Base-by-base conservation (phyloP, 2,888 invertebrate genomes). In the Glaucopsyche alexis region DNA sequence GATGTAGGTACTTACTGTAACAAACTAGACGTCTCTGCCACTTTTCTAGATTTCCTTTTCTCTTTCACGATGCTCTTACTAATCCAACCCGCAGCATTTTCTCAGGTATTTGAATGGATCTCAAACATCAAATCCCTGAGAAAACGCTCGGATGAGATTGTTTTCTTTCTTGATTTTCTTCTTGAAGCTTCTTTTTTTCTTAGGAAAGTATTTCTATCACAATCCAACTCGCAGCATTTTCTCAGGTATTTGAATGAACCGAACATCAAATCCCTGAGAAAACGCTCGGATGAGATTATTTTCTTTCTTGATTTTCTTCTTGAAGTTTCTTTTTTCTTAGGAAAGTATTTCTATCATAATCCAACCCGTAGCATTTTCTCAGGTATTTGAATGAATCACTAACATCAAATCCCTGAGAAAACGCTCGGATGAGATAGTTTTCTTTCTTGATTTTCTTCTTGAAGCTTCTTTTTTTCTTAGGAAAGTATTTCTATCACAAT, bases 181-280 rank as follows among this genome's bases (percentile, higher is more conserved):
- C 40, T 40, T 40, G 40, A 40, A 40, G 40, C 40, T n/a, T n/a
- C n/a, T n/a, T n/a, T n/a, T n/a, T n/a, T 40, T 6, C 6, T 40
- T 3, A 40, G 40, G 40, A 40, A 5, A 40, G 40, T 40, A 5
- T 40, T 40, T n/a, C n/a, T n/a, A n/a, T n/a, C n/a, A n/a, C n/a
- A n/a, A 60, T 29, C 60, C 60, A 60, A 29, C 13, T 29, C 60
- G 60, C 60, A 60, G 60, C 60, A 60, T 60, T 60, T 60, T 60
- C 60, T 60, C 60, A 60, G 60, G 60, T 60, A 60, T 19, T 60
- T 60, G 60, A 60, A 11, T n/a, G 11, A 16, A 29, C 40, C 60
- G 19, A 11, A 60, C 29, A 29, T 60, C 29, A 29, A 60, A 60
- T 60, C 29, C 60, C 60, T 60, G 60, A 60, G 29, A 60, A 60